Evolutionary conservation across 2,888 invertebrate genomes (phyloP), one percentile per base, ranked within the genome.

Genomic region (Chymomyza amoena): DNA sequence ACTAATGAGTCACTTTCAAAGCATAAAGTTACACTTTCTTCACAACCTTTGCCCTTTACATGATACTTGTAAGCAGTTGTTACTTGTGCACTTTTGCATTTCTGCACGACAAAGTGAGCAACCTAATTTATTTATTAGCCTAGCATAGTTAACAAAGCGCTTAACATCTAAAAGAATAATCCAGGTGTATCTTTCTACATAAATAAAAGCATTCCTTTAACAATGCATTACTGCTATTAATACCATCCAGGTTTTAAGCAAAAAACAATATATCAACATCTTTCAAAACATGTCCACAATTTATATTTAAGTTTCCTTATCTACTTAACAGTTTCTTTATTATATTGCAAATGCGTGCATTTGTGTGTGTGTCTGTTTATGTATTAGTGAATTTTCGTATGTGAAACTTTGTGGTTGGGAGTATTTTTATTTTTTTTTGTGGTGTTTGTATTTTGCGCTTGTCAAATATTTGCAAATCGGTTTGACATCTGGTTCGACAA

Each of bases 401-500:
- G 16, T 50, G 57, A 32, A 65, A 20, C 52, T 36, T 68, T 28
- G 69, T 52, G 63, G 65, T 51, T 68, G 61, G 13, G 4, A 45
- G 61, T 15, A 25, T 54, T 18, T 61, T 60, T 16, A n/a, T 28
- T 32, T 63, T 32, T 56, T n/a, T 59, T 60, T 68, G 66, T 52
- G 73, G 70, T 77, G 72, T 78, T 81, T 74, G 75, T 77, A 84
- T 83, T 86, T 84, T 78, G 80, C 80, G 88, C 84, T 87, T 88
- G 89, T 88, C 89, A 89, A 88, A 87, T 88, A 89, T 88, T 89
- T 87, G 89, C 86, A 88, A 88, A 88, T 89, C 85, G 87, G 79
- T 87, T 87, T 88, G 87, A 88, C 89, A 89, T 89, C 87, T 87
- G 77, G 79, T 85, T 84, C 79, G 89, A 88, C 87, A 84, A 84